A percentile compares a stretch with the other conserved stretches of the same genome.
Conservation (phyloP, 2,113 vertebrate genomes). For the Peucedramus taeniatus region DNA sequence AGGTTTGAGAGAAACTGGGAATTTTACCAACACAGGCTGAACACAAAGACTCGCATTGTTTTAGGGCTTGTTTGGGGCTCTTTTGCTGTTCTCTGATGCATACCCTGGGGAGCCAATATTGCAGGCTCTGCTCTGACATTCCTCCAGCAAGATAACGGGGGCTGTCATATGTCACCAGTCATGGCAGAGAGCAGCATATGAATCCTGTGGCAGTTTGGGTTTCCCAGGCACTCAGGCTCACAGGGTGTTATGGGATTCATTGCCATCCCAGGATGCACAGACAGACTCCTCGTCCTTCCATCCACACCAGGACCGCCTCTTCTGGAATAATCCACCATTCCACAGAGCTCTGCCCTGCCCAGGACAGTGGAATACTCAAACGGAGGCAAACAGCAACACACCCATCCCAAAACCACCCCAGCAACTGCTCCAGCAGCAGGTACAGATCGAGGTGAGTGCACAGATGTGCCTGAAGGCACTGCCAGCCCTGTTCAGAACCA, state of each 20-base stretch:
- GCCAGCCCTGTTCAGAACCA: neutral
- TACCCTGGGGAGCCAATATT: accelerated
- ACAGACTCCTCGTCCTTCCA: neutral
- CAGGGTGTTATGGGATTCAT: accelerated
- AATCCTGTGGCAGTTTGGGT: accelerated
- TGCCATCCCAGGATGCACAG: accelerated
- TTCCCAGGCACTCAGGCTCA: neutral
- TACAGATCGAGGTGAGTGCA: accelerated
- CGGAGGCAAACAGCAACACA: neutral
- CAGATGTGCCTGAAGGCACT: neutral
- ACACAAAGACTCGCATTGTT: neutral
- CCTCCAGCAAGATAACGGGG: neutral
- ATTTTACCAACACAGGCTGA: neutral
- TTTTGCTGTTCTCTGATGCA: neutral
- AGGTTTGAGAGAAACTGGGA: neutral
- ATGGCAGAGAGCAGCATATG: accelerated
- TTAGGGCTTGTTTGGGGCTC: neutral
- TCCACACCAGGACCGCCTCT: neutral
- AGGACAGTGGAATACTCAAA: neutral
- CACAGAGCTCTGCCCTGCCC: neutral
- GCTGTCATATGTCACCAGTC: accelerated
- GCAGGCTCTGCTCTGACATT: neutral
- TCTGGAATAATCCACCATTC: neutral
- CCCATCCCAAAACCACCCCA: neutral
- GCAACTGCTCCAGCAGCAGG: neutral